Conservation (phyloP, 2,888 invertebrate species). For the Drosophila cracens region DNA sequence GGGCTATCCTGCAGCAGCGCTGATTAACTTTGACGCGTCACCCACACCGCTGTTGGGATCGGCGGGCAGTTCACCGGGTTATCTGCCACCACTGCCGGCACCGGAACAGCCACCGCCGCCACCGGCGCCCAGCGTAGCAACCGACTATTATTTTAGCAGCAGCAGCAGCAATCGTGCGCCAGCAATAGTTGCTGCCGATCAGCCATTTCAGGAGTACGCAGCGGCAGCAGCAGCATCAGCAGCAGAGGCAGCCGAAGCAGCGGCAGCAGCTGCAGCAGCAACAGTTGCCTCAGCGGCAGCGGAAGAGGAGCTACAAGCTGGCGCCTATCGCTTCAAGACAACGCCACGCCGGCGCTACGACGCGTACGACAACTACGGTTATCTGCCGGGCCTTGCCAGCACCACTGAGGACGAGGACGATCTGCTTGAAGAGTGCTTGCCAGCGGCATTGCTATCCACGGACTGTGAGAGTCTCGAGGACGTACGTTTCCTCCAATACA, state of each 20-base stretch:
- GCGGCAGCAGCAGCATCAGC: conserved; percentile 53
- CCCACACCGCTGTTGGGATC: conserved; percentile 77
- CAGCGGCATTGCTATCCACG: conserved; percentile 68
- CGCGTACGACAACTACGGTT: conserved; percentile 77
- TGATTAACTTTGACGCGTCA: conserved; percentile 78
- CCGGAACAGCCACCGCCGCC: conserved; percentile 71
- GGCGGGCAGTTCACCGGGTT: conserved; percentile 66
- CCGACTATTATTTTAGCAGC: conserved; percentile 68
- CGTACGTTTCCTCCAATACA: conserved; percentile 63
- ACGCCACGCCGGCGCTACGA: conserved; percentile 70
- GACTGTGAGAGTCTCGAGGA: conserved; percentile 73
- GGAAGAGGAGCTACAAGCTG: conserved; percentile 74
- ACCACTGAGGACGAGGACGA: conserved; percentile 71
- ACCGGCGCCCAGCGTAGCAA: conserved; percentile 73
- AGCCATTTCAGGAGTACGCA: conserved; percentile 38
- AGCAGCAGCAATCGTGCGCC: conserved; percentile 37
- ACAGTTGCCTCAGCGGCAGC: conserved; percentile 57
- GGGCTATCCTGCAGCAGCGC: conserved; percentile 70
- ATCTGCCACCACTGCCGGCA: conserved; percentile 56
- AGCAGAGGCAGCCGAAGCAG: conserved; percentile 54
- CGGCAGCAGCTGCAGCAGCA: conserved; percentile 50
- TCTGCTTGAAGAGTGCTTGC: conserved; percentile 68
- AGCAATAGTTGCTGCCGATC: conserved; percentile 31
- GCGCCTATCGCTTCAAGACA: conserved; percentile 72
- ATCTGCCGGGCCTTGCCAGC: conserved; percentile 71